These are phyloP conservation scores for Atta colombica DNA, from an alignment of 1,140 invertebrate genomes.

Conservation along the genomic window DNA sequence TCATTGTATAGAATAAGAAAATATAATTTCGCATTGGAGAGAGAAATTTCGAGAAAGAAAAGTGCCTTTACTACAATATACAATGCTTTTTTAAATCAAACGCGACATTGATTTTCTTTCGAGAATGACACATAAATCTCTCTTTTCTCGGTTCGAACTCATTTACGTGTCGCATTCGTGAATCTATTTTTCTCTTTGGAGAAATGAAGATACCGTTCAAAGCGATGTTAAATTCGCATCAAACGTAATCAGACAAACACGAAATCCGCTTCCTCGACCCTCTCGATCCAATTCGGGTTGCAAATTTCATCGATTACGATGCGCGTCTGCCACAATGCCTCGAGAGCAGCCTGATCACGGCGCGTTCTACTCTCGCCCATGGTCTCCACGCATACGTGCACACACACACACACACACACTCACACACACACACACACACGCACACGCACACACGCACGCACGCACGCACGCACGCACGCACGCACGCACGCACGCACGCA, in stretches of 20 bases:
- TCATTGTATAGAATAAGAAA: background rate
- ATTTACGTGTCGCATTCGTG: background rate
- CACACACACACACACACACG: background rate
- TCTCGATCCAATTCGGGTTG: slow-evolving; percentile 19
- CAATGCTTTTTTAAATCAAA: background rate
- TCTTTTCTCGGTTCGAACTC: background rate
- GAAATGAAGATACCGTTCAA: background rate
- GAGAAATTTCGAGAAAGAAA: background rate
- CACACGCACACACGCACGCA: background rate
- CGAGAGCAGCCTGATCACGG: slow-evolving; percentile 37
- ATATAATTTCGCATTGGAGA: background rate
- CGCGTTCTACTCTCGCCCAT: slow-evolving; percentile 25
- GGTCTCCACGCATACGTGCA: background rate
- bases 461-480: background rate
- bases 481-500: background rate
- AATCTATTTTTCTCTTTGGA: background rate
- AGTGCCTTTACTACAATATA: background rate
- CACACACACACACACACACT: background rate
- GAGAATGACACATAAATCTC: background rate
- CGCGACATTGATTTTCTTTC: background rate
- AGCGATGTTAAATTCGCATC: background rate
- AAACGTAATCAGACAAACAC: slow-evolving; percentile 13
- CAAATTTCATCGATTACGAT: slow-evolving; percentile 55
- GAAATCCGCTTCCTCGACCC: slow-evolving; percentile 37
- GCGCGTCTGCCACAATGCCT: slow-evolving; percentile 53